These are phyloP conservation scores for Tetragnatha versicolor DNA, from an alignment of 1,140 invertebrate species.

Conservation along the genomic window DNA sequence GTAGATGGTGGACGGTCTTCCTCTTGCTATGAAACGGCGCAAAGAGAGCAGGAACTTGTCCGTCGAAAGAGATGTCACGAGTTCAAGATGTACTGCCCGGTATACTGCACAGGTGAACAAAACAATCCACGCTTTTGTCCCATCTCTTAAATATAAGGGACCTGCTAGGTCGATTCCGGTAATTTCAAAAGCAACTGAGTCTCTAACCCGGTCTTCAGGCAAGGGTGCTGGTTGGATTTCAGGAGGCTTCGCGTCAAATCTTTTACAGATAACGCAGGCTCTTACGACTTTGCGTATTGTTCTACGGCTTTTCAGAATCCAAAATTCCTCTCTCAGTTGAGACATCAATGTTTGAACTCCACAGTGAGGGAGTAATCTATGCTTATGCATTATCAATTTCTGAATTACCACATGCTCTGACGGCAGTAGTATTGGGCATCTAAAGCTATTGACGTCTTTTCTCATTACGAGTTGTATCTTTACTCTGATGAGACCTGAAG, in stretches of 20 bases:
- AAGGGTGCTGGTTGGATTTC: not conserved
- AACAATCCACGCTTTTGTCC: constrained; percentile 63
- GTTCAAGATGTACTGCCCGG: constrained; percentile 65
- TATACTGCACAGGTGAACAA: constrained; percentile 65
- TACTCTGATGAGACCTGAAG: not conserved
- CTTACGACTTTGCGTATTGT: not conserved
- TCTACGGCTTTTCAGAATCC: not conserved
- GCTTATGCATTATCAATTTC: not conserved
- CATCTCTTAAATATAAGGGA: constrained; percentile 59
- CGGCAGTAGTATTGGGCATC: not conserved
- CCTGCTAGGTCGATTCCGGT: not conserved
- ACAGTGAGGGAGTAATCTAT: not conserved
- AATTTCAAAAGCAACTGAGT: not conserved
- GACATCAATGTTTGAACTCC: constrained; percentile 1
- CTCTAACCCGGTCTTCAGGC: not conserved
- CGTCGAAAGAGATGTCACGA: constrained; percentile 55
- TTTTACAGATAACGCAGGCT: not conserved
- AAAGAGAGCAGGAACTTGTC: not conserved
- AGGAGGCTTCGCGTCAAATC: not conserved
- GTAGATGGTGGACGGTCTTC: not conserved
- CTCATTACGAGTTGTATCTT: not conserved
- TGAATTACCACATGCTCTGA: not conserved
- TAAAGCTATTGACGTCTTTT: not conserved
- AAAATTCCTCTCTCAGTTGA: not conserved
- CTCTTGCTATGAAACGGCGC: not conserved